A percentile compares a stretch with the other conserved stretches of the same genome.
phyloP scores from a whole-genome alignment of 2,113 vertebrate species.

The Lepisosteus oculatus region DNA sequence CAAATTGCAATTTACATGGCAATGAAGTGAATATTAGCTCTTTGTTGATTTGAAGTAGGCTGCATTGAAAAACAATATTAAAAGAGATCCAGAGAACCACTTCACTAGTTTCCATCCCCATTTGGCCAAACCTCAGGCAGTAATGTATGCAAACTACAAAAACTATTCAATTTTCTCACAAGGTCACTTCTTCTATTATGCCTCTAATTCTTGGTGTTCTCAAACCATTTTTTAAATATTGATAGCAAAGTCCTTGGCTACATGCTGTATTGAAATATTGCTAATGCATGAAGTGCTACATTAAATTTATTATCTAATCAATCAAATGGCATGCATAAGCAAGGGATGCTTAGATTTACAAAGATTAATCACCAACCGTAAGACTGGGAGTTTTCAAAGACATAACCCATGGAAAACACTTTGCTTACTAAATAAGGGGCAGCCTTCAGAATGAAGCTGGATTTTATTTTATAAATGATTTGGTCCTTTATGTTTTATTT shows the following conservation, averaged over 20 bases:
- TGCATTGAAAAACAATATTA: background rate
- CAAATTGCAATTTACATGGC: background rate
- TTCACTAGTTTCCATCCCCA: background rate
- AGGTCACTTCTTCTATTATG: slow-evolving; percentile 61
- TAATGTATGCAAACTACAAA: slow-evolving; percentile 19
- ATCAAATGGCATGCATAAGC: slow-evolving; percentile 68
- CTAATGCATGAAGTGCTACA: slow-evolving; percentile 75
- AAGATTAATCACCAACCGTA: slow-evolving; percentile 71
- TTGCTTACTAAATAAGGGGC: slow-evolving; percentile 13
- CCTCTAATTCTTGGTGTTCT: slow-evolving; percentile 55
- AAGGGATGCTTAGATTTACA: slow-evolving; percentile 64
- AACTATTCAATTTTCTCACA: slow-evolving; percentile 45
- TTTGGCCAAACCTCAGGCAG: background rate
- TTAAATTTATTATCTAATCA: slow-evolving; percentile 79
- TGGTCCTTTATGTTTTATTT: background rate
- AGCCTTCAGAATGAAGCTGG: no score
- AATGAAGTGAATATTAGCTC: slow-evolving; percentile 1
- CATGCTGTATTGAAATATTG: slow-evolving; percentile 69
- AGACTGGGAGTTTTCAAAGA: slow-evolving; percentile 56
- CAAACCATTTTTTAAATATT: slow-evolving; percentile 55
- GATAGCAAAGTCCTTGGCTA: slow-evolving; percentile 62
- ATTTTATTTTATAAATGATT: background rate
- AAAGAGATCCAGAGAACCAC: background rate
- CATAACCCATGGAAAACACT: slow-evolving; percentile 7
- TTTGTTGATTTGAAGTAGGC: slow-evolving; percentile 13